Percentiles rank a stretch among this genome's conserved stretches.
Evolutionary conservation across 2,888 invertebrate species (phyloP).

Genomic region (Junonia oenone): DNA sequence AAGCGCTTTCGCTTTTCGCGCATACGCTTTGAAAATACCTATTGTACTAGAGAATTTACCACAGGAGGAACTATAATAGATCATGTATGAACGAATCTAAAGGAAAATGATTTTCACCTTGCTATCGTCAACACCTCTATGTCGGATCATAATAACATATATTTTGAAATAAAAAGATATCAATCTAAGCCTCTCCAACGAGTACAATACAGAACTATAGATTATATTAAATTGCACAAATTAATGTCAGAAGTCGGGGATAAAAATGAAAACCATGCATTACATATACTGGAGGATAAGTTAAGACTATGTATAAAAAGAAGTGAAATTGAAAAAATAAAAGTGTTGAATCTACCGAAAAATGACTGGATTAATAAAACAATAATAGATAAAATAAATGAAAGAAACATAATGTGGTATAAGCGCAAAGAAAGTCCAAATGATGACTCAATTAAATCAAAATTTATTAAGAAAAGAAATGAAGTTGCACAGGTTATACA

Average conservation of each 20-base stretch:
- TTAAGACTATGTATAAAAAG: neutral
- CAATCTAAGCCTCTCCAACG: neutral
- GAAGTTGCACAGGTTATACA: slow-evolving; percentile 1
- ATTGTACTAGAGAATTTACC: neutral
- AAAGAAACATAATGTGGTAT: slow-evolving; percentile 4
- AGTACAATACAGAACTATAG: neutral
- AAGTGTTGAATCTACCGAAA: neutral
- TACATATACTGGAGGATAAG: neutral
- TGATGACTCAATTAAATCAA: slow-evolving; percentile 1
- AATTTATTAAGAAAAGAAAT: slow-evolving; percentile 5
- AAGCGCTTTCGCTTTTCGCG: too few relatives aligned
- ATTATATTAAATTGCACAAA: neutral
- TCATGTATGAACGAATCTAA: neutral
- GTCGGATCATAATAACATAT: neutral
- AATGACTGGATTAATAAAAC: neutral
- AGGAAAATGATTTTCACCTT: neutral
- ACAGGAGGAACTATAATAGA: neutral
- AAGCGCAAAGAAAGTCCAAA: slow-evolving; percentile 2
- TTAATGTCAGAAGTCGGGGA: neutral
- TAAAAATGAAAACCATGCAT: neutral
- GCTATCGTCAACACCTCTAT: neutral
- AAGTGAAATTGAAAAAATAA: neutral
- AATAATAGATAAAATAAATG: neutral
- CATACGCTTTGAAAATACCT: neutral
- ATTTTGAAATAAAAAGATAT: neutral